phyloP scores from a whole-genome alignment of 2,888 invertebrate species.

The Nomada goodeniana region DNA sequence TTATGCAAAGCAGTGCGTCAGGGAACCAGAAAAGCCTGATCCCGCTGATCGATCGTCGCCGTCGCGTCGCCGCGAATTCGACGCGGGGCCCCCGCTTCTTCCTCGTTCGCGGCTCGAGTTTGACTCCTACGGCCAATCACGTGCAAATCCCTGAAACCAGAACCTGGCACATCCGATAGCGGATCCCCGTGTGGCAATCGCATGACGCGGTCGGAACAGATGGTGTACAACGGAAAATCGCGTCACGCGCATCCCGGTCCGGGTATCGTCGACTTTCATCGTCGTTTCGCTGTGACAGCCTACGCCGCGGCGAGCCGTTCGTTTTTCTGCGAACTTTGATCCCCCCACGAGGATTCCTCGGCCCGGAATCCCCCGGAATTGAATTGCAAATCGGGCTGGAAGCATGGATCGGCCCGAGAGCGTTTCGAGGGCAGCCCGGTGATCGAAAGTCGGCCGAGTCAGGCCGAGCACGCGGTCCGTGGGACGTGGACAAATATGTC shows the following conservation, averaged over 20 bases:
- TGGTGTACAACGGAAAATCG: not conserved
- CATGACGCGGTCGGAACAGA: no score
- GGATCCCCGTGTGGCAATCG: not conserved
- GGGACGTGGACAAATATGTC: constrained; percentile 51
- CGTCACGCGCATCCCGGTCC: not conserved
- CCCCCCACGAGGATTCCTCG: constrained; percentile 10
- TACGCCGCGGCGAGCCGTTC: constrained; percentile 1
- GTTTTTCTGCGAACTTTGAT: constrained; percentile 18
- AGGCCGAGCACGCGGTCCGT: constrained; percentile 6
- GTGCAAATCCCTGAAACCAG: not conserved
- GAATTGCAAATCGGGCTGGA: constrained; percentile 50
- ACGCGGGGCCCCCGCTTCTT: not conserved
- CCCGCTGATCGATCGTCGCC: constrained; percentile 40
- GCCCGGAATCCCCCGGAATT: constrained; percentile 26
- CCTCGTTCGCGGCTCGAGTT: constrained; percentile 16
- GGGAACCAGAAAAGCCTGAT: constrained; percentile 59
- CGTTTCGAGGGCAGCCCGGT: constrained; percentile 27
- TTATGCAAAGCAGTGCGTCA: constrained; percentile 54
- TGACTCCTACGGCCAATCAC: constrained; percentile 5
- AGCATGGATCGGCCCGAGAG: constrained; percentile 37
- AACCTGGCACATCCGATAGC: not conserved
- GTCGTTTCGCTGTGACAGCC: not conserved
- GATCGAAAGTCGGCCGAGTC: constrained; percentile 43
- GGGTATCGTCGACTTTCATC: not conserved
- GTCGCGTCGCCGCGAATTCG: constrained; percentile 42